These are phyloP conservation scores for Elysia crispata DNA, from an alignment of 2,888 invertebrate species.

Conservation along the genomic window DNA sequence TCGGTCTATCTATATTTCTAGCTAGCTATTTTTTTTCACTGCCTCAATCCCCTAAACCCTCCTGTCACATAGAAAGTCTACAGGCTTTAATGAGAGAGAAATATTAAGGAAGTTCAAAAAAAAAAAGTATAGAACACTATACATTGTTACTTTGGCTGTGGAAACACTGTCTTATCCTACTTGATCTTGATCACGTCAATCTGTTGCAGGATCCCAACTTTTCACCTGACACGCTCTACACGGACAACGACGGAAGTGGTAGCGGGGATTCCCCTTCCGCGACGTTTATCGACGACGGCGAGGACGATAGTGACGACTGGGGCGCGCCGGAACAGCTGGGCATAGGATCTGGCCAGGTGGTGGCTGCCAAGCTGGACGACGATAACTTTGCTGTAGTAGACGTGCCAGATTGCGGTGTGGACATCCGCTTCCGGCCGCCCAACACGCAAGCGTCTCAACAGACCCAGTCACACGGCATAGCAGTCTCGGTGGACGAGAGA, in stretches of 20 bases:
- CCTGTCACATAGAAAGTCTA: too few species aligned
- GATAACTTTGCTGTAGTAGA: slow-evolving; percentile 23
- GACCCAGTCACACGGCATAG: background rate
- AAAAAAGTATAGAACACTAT: too few species aligned
- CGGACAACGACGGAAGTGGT: slow-evolving; percentile 20
- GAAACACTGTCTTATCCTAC: too few species aligned
- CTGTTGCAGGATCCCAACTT: too few species aligned
- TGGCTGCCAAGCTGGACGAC: background rate
- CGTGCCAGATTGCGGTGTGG: background rate
- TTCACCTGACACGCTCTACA: too few species aligned
- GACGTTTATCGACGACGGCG: background rate
- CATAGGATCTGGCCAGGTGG: background rate
- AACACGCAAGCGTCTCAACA: background rate
- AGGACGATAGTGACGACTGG: background rate
- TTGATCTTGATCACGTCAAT: too few species aligned
- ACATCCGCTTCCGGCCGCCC: slow-evolving; percentile 11
- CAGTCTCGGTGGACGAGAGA: background rate
- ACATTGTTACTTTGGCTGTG: too few species aligned
- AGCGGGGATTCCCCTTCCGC: slow-evolving; percentile 1
- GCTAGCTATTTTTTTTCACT: too few species aligned
- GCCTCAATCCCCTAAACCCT: too few species aligned
- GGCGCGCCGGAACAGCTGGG: slow-evolving; percentile 25
- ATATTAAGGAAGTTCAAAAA: too few species aligned
- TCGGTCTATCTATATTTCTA: too few species aligned
- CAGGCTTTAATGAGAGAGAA: too few species aligned